Base-by-base conservation (phyloP, 2,888 invertebrate genomes). In the Leptopilina drosophilae region DNA sequence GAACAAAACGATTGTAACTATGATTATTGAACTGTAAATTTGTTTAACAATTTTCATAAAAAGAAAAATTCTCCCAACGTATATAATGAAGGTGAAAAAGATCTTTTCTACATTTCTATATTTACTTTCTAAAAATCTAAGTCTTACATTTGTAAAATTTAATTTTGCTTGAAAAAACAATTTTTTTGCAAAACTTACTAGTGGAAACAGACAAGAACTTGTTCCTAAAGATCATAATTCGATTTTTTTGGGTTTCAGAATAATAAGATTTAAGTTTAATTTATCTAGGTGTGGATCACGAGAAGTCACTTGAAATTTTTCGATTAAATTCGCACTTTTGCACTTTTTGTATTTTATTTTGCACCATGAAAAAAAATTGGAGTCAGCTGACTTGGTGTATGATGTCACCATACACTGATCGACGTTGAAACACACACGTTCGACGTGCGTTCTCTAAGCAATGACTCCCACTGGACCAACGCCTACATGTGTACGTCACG, bases 311-410 rank as follows among this genome's bases (percentile, higher is more conserved):
- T 81, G 83, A 83, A 80, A 77, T 78, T 59, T 77, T 75, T 76
- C 46, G 85, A 84, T 84, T 82, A 81, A 20, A 20, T 20, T 20
- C 33, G 33, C 33, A 33, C 33, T 33, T 33, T 33, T 3, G 33
- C 33, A 33, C 33, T 33, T 33, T 33, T 33, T 4, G 1, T 26
- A 26, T 26, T 82, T 84, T 91, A 90, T 91, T 90, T 91, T 91
- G 89, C 91, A 90, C 91, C 90, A 91, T 91, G 90, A 91, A 91
- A 89, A 91, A 33, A 33, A 33, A 33, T 33, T 91, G 89, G 87
- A 88, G 85, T 89, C 90, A 91, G 90, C 90, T 90, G 90, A 88
- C 88, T 87, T 81, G 83, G 80, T 5, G 42, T 49, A 49, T 91
- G 91, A 91, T 90, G 91, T 91, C 90, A 91, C 88, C 85, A 85